These are phyloP conservation scores for Nemotelus pantherinus DNA, from an alignment of 2,888 invertebrate genomes.

Conservation along the genomic window DNA sequence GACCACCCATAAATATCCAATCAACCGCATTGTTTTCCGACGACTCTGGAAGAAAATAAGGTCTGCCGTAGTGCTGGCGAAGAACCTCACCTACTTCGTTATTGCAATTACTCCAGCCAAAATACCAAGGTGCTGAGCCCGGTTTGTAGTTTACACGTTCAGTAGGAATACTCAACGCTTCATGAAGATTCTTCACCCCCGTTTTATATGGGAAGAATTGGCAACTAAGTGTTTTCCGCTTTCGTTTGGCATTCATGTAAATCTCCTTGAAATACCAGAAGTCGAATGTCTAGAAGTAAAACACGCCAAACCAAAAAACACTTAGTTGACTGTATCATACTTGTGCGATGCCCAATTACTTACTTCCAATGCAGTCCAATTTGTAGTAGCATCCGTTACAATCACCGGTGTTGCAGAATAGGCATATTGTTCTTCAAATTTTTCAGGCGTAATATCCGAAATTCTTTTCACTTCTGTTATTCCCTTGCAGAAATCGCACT, in stretches of 20 bases:
- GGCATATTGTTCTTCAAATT: slow-evolving; percentile 80
- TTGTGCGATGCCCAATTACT: background rate
- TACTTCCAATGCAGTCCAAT: slow-evolving; percentile 81
- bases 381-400: slow-evolving; percentile 80
- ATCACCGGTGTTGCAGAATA: slow-evolving; percentile 84
- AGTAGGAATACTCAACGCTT: slow-evolving; percentile 84
- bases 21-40: slow-evolving; percentile 91
- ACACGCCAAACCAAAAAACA: background rate
- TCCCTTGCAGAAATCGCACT: slow-evolving; percentile 80
- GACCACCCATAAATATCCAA: slow-evolving; percentile 98
- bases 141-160: slow-evolving; percentile 70
- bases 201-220: slow-evolving; percentile 96
- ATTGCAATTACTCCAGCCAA: slow-evolving; percentile 94
- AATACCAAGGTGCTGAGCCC: slow-evolving; percentile 69
- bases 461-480: slow-evolving; percentile 74
- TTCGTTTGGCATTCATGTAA: slow-evolving; percentile 71
- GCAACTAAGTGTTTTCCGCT: slow-evolving; percentile 73
- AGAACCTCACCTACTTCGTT: slow-evolving; percentile 80
- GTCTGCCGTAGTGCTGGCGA: slow-evolving; percentile 80
- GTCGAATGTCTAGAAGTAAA: slow-evolving; percentile 71
- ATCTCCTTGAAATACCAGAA: slow-evolving; percentile 84
- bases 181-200: slow-evolving; percentile 78
- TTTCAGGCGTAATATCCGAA: slow-evolving; percentile 71
- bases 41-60: slow-evolving; percentile 87
- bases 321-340: slow-evolving; percentile 58